Evolutionary conservation across 2,113 vertebrate genomes (phyloP).

Genomic region (Elanoides forficatus): DNA sequence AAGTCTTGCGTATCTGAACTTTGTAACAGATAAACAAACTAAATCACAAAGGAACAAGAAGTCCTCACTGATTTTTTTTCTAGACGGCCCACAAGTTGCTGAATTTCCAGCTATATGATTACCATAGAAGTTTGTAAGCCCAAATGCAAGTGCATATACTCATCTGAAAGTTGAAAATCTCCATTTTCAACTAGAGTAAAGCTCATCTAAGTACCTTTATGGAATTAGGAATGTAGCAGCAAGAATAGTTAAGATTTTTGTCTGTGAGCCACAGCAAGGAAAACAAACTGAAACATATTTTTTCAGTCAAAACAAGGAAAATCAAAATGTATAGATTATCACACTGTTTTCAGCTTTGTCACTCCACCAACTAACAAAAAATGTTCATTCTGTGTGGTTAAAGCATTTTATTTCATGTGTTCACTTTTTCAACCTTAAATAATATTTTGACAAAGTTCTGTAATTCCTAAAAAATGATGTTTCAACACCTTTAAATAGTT

Average conservation of each 20-base stretch:
- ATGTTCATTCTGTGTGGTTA: background rate
- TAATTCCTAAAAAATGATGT: background rate
- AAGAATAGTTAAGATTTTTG: background rate
- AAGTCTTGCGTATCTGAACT: background rate
- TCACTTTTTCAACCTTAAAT: background rate
- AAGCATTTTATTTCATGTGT: background rate
- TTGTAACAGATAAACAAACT: background rate
- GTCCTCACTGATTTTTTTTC: background rate
- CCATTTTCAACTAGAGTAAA: background rate
- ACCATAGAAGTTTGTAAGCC: fast-evolving
- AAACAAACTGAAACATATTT: background rate
- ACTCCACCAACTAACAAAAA: background rate
- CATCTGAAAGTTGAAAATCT: background rate
- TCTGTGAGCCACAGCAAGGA: background rate
- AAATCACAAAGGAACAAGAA: background rate
- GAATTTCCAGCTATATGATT: background rate
- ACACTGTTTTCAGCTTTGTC: background rate
- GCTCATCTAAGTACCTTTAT: background rate
- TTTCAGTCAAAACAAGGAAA: background rate
- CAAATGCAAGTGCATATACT: background rate
- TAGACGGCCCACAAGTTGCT: background rate
- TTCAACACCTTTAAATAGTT: background rate
- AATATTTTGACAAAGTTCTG: background rate
- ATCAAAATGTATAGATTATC: background rate
- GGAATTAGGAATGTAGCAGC: background rate